phyloP scores from a whole-genome alignment of 1,140 invertebrate species.

The Proctacanthus coquilletti region DNA sequence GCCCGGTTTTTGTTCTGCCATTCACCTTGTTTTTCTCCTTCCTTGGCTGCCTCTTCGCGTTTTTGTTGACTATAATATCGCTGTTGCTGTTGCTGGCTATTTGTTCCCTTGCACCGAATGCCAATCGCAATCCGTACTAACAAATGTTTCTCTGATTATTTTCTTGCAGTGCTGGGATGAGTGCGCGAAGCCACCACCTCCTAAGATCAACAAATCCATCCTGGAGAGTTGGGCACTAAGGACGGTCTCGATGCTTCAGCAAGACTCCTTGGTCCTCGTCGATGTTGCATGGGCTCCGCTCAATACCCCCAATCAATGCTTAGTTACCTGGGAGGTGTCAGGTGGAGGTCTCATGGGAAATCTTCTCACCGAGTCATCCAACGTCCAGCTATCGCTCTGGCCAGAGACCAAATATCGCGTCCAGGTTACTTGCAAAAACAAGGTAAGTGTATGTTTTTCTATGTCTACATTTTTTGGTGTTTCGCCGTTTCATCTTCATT shows the following conservation, averaged over 20 bases:
- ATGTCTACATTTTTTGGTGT: too few relatives aligned
- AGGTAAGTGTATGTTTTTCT: conserved; percentile 24
- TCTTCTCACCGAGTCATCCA: conserved; percentile 62
- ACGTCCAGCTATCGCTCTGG: conserved; percentile 61
- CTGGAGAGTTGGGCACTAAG: conserved; percentile 10
- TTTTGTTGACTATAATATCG: too few relatives aligned
- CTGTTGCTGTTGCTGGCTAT: too few relatives aligned
- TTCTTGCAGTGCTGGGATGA: conserved; percentile 21
- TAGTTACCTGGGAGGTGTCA: conserved; percentile 70
- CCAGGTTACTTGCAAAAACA: conserved; percentile 41
- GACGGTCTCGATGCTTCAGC: conserved; percentile 14
- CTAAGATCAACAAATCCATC: conserved; percentile 11
- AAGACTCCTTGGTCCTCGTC: conserved; percentile 45
- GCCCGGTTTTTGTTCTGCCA: too few relatives aligned
- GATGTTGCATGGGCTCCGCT: conserved; percentile 58
- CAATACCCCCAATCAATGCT: conserved; percentile 45
- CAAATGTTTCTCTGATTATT: conserved; percentile 2
- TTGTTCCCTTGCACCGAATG: too few relatives aligned
- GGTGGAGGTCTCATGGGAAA: conserved; percentile 69
- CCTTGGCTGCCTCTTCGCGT: too few relatives aligned
- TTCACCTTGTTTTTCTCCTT: too few relatives aligned
- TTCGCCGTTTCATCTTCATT: too few relatives aligned
- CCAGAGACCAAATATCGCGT: conserved; percentile 65
- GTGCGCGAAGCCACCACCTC: conserved; percentile 15
- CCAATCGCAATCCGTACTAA: too few relatives aligned